Conservation (phyloP, 2,888 invertebrate genomes). For the Carcina quercana region DNA sequence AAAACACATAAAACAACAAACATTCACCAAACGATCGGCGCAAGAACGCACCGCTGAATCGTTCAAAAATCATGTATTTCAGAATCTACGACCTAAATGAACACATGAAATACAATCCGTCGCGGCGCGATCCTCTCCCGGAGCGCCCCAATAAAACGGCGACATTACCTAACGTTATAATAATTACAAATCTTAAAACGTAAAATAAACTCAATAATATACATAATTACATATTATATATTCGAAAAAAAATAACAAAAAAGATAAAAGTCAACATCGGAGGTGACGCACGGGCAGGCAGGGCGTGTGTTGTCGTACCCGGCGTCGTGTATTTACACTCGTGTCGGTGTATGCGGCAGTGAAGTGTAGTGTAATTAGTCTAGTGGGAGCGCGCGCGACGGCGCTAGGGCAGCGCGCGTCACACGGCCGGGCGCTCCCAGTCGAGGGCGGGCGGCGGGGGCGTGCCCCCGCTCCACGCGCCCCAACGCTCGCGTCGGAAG, state of each 20-base stretch:
- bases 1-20: constrained; percentile 68
- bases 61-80: constrained; percentile 56
- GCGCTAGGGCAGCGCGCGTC: constrained; percentile 49
- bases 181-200: constrained; percentile 67
- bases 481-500: constrained; percentile 84
- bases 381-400: constrained; percentile 22
- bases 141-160: constrained; percentile 41
- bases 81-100: constrained; percentile 70
- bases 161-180: constrained; percentile 55
- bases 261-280: constrained; percentile 37
- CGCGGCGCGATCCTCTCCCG: constrained; percentile 37
- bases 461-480: constrained; percentile 62
- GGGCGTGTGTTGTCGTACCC: constrained; percentile 13
- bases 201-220: constrained; percentile 72
- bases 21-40: constrained; percentile 56
- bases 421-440: constrained; percentile 69
- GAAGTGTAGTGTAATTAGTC: constrained; percentile 19
- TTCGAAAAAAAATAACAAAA: constrained; percentile 63
- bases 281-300: constrained; percentile 15
- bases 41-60: constrained; percentile 47
- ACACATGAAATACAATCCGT: constrained; percentile 70
- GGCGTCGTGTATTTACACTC: constrained; percentile 7
- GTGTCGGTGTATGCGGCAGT: no score
- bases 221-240: constrained; percentile 74
- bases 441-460: constrained; percentile 54